Evolutionary conservation across 2,113 vertebrate species (phyloP).

Genomic region (Hyla sarda): DNA sequence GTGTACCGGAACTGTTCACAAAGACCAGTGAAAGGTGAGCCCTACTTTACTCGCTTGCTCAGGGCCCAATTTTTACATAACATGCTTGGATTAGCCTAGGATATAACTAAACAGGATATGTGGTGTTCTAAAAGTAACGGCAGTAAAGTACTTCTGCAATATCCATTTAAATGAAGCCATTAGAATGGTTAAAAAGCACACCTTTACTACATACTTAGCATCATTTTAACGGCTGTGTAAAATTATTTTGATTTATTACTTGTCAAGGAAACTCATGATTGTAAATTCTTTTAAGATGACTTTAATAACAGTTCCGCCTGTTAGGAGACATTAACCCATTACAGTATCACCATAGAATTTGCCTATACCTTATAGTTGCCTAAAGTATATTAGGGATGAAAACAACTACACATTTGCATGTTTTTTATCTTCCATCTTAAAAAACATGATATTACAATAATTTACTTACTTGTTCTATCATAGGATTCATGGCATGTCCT

Average conservation of each 20-base stretch:
- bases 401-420: neutral
- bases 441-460: neutral
- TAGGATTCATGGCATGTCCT: slow-evolving; percentile 98
- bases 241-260: neutral
- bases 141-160: neutral
- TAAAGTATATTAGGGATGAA: neutral
- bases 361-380: neutral
- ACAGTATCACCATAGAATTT: neutral
- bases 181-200: neutral
- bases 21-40: neutral
- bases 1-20: no score
- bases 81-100: neutral
- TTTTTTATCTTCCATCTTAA: neutral
- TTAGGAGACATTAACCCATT: neutral
- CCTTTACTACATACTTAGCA: neutral
- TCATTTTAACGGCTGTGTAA: neutral
- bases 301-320: neutral
- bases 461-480: slow-evolving; percentile 84
- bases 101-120: neutral
- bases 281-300: no score
- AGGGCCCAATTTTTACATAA: no score
- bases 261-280: neutral
- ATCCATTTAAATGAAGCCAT: neutral
- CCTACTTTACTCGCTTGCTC: neutral
- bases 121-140: neutral